phyloP scores from a whole-genome alignment of 2,888 invertebrate genomes.

The Lampropteryx suffumata region DNA sequence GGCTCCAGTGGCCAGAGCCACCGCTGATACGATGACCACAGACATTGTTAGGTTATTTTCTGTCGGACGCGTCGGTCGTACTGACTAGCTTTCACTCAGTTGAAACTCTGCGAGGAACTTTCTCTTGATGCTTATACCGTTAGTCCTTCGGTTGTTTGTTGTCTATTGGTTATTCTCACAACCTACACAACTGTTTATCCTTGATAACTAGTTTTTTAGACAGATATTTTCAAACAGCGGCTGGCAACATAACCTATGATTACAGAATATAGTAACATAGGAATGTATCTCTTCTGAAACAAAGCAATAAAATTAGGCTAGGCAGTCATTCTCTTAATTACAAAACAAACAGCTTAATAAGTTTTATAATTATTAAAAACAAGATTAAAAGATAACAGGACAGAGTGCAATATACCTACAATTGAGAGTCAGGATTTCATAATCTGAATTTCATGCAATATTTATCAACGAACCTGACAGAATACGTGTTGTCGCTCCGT shows the following conservation, averaged over 20 bases:
- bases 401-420: no score
- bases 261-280: no score
- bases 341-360: no score
- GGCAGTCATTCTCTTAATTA: no score
- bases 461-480: constrained; percentile 2
- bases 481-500: constrained; percentile 49
- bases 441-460: not conserved
- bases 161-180: constrained; percentile 20
- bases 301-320: no score
- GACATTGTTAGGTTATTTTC: constrained; percentile 71
- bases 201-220: no score
- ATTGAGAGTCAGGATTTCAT: no score
- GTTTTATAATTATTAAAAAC: no score
- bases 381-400: no score
- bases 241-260: no score
- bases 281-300: no score
- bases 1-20: constrained; percentile 53
- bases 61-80: constrained; percentile 60
- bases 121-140: constrained; percentile 73
- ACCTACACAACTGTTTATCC: not conserved
- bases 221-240: no score
- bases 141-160: constrained; percentile 55
- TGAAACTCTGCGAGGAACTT: constrained; percentile 73
- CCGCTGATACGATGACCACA: constrained; percentile 55
- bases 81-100: constrained; percentile 69